Evolutionary conservation across 2,113 vertebrate species (phyloP), one percentile per base, ranked within the genome.

Genomic region (Bombycilla garrulus): DNA sequence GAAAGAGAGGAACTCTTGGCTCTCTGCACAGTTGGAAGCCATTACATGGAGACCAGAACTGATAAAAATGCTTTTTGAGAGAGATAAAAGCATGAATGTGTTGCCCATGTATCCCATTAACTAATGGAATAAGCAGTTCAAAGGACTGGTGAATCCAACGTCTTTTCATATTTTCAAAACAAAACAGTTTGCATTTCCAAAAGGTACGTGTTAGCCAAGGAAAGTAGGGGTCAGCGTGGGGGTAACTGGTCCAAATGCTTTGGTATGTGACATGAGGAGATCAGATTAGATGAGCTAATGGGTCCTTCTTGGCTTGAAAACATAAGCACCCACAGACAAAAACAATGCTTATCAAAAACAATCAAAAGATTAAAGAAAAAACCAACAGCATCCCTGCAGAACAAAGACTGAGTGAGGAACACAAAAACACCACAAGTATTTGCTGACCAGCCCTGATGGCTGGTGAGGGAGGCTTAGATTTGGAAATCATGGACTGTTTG

Each of bases 341-440:
- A 96, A 95, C 95, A 95, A 92, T 47, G 90, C 56, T 97, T 95
- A 95, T 96, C 95, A 95, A 96, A 96, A 95, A 26, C 76, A 95
- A 94, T 95, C 94, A 93, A 56, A 82, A 95, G 91, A 96, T 91
- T 91, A 93, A 82, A 94, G 86, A 92, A 88, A 92, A 93, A 95
- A 85, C 4, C 71, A 95, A 81, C 90, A 90, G 81, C 87, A 93
- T 81, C 92, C 73, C 93, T 45, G 35, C 3, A 95, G 64, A 94
- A 85, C 92, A 96, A 93, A 96, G 69, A 60, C 76, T 77, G 24
- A 58, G 76, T 2, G 21, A 78, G 28, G 60, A 80, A 86, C 76
- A 96, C 66, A 86, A 90, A 94, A 90, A 25, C 80, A 86, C 86
- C 92, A 66, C 86, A 86, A 95, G 67, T 86, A 92, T 93, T 92